Evolutionary conservation across 2,888 invertebrate genomes (phyloP).

Genomic region (Scotopteryx bipunctaria): DNA sequence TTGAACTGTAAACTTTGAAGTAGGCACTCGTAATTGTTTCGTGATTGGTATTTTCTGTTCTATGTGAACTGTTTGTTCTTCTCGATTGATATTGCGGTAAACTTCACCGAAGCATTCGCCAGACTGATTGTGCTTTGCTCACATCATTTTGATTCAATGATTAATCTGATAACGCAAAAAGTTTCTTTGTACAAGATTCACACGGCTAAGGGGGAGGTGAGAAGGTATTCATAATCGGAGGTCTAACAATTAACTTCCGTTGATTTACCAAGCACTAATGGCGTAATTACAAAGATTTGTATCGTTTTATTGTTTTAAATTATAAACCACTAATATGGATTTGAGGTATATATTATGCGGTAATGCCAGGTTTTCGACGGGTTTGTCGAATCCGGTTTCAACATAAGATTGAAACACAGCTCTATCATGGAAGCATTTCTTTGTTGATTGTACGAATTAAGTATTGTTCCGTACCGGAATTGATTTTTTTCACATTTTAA

Average conservation of each 20-base stretch:
- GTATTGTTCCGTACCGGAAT: too few relatives aligned
- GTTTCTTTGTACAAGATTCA: constrained; percentile 58
- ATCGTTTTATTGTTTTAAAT: constrained; percentile 56
- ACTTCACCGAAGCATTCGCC: constrained; percentile 21
- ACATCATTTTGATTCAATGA: constrained; percentile 55
- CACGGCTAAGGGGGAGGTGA: constrained; percentile 63
- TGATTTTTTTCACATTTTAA: too few relatives aligned
- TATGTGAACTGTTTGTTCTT: constrained; percentile 21
- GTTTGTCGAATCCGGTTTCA: constrained; percentile 20
- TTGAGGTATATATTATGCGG: constrained; percentile 32
- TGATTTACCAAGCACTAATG: constrained; percentile 63
- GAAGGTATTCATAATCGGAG: constrained; percentile 63
- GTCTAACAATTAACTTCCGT: constrained; percentile 72
- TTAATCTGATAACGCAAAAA: constrained; percentile 61
- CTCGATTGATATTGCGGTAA: constrained; percentile 24
- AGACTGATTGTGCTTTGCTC: constrained; percentile 38
- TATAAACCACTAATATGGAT: constrained; percentile 39
- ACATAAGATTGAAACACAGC: constrained; percentile 5
- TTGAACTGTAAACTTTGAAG: neutral
- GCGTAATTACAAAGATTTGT: constrained; percentile 62
- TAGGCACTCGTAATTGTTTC: constrained; percentile 4
- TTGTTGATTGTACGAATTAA: neutral
- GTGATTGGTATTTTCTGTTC: constrained; percentile 15
- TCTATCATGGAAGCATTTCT: neutral
- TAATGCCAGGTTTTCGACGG: constrained; percentile 38